phyloP scores from a whole-genome alignment of 2,888 invertebrate species.

The Athrips mouffetella region DNA sequence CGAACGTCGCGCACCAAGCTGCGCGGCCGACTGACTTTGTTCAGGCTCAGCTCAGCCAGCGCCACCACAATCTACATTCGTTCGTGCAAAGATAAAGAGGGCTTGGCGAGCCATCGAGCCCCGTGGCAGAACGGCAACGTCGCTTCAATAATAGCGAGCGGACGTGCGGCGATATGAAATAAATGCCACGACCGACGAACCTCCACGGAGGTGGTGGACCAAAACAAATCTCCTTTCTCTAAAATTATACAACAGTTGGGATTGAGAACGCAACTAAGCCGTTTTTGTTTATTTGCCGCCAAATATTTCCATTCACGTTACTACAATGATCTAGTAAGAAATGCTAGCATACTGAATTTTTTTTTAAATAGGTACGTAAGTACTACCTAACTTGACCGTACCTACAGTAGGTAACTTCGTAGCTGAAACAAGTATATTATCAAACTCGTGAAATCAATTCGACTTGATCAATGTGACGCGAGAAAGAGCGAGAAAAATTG shows the following conservation, averaged over 20 bases:
- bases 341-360: too few relatives aligned
- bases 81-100: conserved; percentile 40
- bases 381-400: too few relatives aligned
- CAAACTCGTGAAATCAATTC: background rate
- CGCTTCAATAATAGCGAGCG: conserved; percentile 63
- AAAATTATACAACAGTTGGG: conserved; percentile 71
- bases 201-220: conserved; percentile 66
- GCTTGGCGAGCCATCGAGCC: conserved; percentile 49
- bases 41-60: too few relatives aligned
- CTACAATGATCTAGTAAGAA: too few relatives aligned
- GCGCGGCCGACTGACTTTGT: conserved; percentile 75
- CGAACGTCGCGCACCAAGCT: conserved; percentile 76
- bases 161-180: conserved; percentile 60
- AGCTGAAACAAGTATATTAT: background rate
- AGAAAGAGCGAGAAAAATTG: background rate
- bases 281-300: conserved; percentile 47
- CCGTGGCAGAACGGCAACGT: conserved; percentile 61
- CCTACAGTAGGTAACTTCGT: too few relatives aligned
- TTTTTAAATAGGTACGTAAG: too few relatives aligned
- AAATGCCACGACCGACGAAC: conserved; percentile 66
- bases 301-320: conserved; percentile 29
- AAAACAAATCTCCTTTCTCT: conserved; percentile 78
- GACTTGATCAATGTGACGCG: background rate
- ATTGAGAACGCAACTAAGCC: conserved; percentile 45
- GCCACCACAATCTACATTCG: conserved; percentile 38